A percentile compares a stretch with the other conserved stretches of the same genome.
Evolutionary conservation across 1,140 invertebrate genomes (phyloP).

Genomic region (Lepidurus apus): DNA sequence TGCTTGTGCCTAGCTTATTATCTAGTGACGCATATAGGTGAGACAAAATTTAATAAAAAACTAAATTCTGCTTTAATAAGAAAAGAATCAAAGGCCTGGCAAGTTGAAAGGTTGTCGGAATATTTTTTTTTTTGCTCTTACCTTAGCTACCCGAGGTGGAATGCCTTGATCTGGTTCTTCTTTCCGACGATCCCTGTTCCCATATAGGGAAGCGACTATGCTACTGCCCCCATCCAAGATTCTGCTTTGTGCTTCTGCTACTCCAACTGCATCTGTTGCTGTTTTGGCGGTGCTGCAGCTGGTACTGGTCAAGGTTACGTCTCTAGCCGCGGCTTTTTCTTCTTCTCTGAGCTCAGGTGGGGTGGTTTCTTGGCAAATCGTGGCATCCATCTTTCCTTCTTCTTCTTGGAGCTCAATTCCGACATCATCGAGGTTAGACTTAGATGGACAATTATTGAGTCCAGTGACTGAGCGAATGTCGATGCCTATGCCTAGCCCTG

Average conservation of each 20-base stretch:
- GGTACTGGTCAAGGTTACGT: not conserved
- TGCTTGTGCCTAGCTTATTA: too few relatives aligned
- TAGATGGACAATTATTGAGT: not conserved
- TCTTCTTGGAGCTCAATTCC: not conserved
- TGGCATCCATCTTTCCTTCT: not conserved
- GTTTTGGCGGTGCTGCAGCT: not conserved
- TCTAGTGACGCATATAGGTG: too few relatives aligned
- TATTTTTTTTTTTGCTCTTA: not conserved
- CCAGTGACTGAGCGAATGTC: not conserved
- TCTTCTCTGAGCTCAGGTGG: not conserved
- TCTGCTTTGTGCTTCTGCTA: not conserved
- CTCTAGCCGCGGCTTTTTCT: not conserved
- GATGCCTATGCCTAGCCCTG: slow-evolving; percentile 11
- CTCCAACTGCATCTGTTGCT: not conserved
- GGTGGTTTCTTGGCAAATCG: not conserved
- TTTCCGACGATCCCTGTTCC: not conserved
- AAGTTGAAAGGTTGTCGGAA: too few relatives aligned
- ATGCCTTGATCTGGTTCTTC: slow-evolving; percentile 14
- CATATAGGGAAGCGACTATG: not conserved
- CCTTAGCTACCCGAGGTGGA: slow-evolving; percentile 7
- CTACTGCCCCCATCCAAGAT: not conserved
- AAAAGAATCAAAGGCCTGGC: too few relatives aligned
- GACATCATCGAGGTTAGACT: not conserved
- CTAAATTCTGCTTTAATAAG: too few relatives aligned
- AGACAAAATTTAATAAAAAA: too few relatives aligned